Conservation (phyloP, 1,140 invertebrate genomes). For the Musca vetustissima region DNA sequence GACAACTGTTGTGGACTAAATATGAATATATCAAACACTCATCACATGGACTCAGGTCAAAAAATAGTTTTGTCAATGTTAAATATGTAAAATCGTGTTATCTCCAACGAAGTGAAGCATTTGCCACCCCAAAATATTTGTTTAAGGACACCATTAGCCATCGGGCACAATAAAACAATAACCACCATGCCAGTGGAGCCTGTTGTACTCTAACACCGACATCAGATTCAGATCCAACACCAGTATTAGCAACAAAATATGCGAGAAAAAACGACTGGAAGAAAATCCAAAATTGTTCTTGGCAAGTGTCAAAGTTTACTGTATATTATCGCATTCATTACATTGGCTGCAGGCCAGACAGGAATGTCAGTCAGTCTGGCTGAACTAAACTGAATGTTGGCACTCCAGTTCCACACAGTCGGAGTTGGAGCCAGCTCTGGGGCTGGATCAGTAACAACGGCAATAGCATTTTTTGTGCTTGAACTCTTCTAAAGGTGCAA, state of each 20-base stretch:
- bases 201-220: neutral
- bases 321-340: constrained; percentile 22
- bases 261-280: too few relatives aligned
- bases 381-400: constrained; percentile 1
- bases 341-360: constrained; percentile 22
- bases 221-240: neutral
- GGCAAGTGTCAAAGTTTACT: constrained; percentile 22
- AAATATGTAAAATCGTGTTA: constrained; percentile 13
- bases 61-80: neutral
- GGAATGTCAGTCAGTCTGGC: constrained; percentile 22
- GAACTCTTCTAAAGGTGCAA: neutral
- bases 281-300: constrained; percentile 7
- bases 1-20: too few relatives aligned
- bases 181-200: neutral
- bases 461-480: neutral
- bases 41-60: too few relatives aligned
- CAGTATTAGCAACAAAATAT: neutral
- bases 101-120: neutral
- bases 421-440: too few relatives aligned
- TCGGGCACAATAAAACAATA: constrained; percentile 8
- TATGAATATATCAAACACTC: too few relatives aligned
- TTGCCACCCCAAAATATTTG: constrained; percentile 9
- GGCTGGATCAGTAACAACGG: constrained; percentile 1
- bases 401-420: too few relatives aligned
- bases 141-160: constrained; percentile 7